Percentiles rank a stretch among this genome's conserved stretches.
Evolutionary conservation across 2,888 invertebrate genomes (phyloP).

Genomic region (Odontocolon sp.): DNA sequence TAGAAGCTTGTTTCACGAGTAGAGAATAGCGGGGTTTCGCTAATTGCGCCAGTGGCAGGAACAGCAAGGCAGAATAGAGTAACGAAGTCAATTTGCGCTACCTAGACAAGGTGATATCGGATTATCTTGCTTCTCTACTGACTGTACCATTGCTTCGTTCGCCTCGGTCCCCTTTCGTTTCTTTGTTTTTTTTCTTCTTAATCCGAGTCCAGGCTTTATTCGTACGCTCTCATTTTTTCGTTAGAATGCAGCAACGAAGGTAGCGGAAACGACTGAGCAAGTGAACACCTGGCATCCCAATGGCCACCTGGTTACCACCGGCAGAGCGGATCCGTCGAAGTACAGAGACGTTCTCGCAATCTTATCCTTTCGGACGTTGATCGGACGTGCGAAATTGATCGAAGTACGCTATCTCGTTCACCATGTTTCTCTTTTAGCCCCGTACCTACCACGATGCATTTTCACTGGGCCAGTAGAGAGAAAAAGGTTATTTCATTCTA

Average conservation of each 20-base stretch:
- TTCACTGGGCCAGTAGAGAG: neutral
- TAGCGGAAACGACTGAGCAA: neutral
- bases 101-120: slow-evolving; percentile 62
- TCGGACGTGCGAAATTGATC: slow-evolving; percentile 43
- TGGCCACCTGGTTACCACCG: slow-evolving; percentile 19
- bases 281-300: slow-evolving; percentile 11
- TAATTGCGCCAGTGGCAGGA: slow-evolving; percentile 65
- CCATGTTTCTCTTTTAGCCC: neutral
- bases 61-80: slow-evolving; percentile 49
- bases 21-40: slow-evolving; percentile 64
- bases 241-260: neutral
- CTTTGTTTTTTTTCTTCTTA: slow-evolving; percentile 29
- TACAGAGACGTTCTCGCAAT: slow-evolving; percentile 27
- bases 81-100: slow-evolving; percentile 69
- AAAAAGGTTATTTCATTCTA: slow-evolving; percentile 21
- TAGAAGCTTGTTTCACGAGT: slow-evolving; percentile 9
- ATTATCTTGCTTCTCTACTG: slow-evolving; percentile 64
- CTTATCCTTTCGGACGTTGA: slow-evolving; percentile 34
- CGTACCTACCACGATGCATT: slow-evolving; percentile 2
- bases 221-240: neutral
- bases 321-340: neutral
- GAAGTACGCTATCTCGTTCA: neutral
- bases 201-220: neutral
- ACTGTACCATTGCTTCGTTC: slow-evolving; percentile 23
- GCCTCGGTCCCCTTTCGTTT: slow-evolving; percentile 34